Evolutionary conservation across 2,113 vertebrate species (phyloP).

Genomic region (Crotalus tigris): DNA sequence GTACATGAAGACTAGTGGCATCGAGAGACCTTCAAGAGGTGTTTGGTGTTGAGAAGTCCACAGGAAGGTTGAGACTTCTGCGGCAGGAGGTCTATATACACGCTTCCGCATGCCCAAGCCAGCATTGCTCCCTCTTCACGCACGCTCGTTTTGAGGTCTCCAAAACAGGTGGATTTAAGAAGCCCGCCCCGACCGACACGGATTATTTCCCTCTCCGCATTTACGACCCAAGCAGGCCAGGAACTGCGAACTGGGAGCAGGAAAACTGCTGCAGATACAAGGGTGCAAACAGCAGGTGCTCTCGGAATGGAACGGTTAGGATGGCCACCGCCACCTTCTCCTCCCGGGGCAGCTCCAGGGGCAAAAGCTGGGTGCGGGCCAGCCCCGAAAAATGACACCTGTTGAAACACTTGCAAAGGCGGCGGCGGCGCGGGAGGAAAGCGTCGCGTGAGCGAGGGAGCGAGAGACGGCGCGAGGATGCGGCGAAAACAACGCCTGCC

Average conservation of each 20-base stretch:
- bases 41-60: not conserved
- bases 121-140: not conserved
- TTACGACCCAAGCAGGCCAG: not conserved
- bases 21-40: not conserved
- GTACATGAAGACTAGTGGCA: not conserved
- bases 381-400: not conserved
- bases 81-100: not conserved
- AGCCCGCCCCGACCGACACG: not conserved
- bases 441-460: too few relatives aligned
- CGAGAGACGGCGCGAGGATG: too few relatives aligned
- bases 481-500: constrained; percentile 65
- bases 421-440: not conserved
- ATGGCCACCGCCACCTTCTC: not conserved
- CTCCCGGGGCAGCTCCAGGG: not conserved
- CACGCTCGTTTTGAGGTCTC: not conserved
- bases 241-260: not conserved
- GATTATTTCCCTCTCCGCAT: not conserved
- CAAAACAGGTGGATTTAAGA: not conserved
- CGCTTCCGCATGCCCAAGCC: not conserved
- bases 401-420: not conserved
- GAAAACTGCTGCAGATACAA: not conserved
- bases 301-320: not conserved
- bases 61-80: not conserved
- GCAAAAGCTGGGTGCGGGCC: not conserved
- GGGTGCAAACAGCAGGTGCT: not conserved